Evolutionary conservation across 2,797 vertebrate species (phyloP).

Genomic region (Delichon dasypus): DNA sequence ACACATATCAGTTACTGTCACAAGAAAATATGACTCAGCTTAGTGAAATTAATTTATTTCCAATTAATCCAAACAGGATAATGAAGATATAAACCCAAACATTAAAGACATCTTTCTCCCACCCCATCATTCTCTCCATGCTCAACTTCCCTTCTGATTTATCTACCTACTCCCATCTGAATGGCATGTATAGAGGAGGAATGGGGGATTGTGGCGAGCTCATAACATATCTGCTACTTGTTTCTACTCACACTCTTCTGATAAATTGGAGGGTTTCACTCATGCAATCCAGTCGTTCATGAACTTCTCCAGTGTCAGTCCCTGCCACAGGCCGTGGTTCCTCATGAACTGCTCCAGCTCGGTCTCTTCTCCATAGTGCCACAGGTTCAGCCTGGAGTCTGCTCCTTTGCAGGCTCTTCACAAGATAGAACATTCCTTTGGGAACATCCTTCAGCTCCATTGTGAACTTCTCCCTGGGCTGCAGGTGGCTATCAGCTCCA

Average conservation of each 20-base stretch:
- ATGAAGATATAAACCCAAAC: neutral
- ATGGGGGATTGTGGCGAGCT: neutral
- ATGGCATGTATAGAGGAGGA: neutral
- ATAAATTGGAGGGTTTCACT: rapidly evolving
- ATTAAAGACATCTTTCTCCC: neutral
- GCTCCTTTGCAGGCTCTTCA: neutral
- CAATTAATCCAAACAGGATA: neutral
- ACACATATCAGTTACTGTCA: neutral
- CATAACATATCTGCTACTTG: neutral
- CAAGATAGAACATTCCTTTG: neutral
- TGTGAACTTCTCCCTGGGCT: neutral
- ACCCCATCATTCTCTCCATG: neutral
- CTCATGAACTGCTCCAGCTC: neutral
- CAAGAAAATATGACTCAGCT: neutral
- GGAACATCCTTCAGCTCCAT: neutral
- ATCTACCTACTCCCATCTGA: neutral
- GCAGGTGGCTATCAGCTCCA: rapidly evolving
- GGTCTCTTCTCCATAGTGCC: neutral
- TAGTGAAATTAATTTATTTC: neutral
- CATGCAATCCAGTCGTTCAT: neutral
- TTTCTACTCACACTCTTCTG: neutral
- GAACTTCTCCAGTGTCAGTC: neutral
- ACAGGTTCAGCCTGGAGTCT: neutral
- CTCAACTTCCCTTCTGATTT: neutral
- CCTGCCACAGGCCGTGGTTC: neutral